A percentile compares a stretch with the other conserved stretches of the same genome.
These are phyloP conservation scores for Lithophane socia DNA, from an alignment of 2,888 invertebrate species.

Conservation along the genomic window DNA sequence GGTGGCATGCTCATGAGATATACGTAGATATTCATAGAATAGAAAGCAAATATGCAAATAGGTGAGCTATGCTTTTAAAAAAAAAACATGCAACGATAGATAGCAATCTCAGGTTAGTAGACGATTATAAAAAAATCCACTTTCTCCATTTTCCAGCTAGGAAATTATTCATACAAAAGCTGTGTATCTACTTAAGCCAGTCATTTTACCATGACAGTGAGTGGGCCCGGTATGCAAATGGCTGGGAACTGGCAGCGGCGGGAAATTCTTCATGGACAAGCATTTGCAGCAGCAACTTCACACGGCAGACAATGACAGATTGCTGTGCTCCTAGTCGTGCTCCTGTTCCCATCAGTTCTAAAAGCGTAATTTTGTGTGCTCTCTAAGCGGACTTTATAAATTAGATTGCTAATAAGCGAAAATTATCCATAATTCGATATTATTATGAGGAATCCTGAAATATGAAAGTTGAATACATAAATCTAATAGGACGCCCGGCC, in stretches of 20 bases:
- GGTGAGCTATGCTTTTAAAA: not conserved
- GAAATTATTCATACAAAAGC: conserved; percentile 27
- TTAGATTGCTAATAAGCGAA: conserved; percentile 8
- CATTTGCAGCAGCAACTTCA: conserved; percentile 40
- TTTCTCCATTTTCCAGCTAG: conserved; percentile 6
- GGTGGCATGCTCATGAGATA: not conserved
- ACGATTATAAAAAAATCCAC: not conserved
- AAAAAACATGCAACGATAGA: not conserved
- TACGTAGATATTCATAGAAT: not conserved
- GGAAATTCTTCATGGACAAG: conserved; percentile 33
- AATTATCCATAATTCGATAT: not conserved
- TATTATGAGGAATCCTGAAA: not conserved
- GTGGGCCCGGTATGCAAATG: conserved; percentile 50
- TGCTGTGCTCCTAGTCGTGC: conserved; percentile 26
- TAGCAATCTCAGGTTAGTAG: not conserved
- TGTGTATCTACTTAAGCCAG: conserved; percentile 24
- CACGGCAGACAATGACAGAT: conserved; percentile 53
- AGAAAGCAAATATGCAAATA: not conserved
- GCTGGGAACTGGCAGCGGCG: conserved; percentile 43
- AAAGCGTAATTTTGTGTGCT: conserved; percentile 22
- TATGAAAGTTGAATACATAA: not conserved
- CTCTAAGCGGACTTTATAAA: conserved; percentile 1
- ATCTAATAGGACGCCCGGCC: not conserved
- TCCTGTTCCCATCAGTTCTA: conserved; percentile 15
- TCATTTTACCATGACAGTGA: conserved; percentile 26